Evolutionary conservation across 1,140 invertebrate species (phyloP), one percentile per base, ranked within the genome.

Genomic region (Radopholus similis): DNA sequence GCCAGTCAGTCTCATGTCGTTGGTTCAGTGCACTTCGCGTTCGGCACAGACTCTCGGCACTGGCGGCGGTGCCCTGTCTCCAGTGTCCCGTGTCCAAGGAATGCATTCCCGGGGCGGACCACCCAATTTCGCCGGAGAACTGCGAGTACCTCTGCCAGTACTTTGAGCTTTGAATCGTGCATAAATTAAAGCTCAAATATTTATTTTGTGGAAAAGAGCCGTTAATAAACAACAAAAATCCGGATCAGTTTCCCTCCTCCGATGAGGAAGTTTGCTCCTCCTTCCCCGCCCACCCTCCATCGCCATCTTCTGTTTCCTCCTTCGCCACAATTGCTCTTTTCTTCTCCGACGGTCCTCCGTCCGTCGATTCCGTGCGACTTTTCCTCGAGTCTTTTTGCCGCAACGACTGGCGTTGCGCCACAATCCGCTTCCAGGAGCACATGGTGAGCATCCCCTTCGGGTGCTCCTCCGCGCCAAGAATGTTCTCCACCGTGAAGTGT

Each of bases 81-180:
- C 65, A 71, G 21, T 75, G 73, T 40, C 75, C 73, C 18, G 51
- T 75, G 34, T 26, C 37, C 4, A 6, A 28, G 30, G 73, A 75
- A 37, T 75, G 73, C 44, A 38, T 40, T 32, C 40, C 59, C 23
- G 59, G 68, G 18, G 18, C 64, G 15, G 75, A 71, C 30, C 66
- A 75, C 28, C 38, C 60, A 13, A 75, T 75, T 35, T 75, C 75
- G 15, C 73, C 73, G 2, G 73, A 74, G 49, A 73, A 55, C 21
- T 75, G 73, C 51, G 72, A 74, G 53, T 74, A 74, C 32, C 40
- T 74, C 34, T n/a, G 56, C 15, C 21, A 21, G 5, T 37, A 54
- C 44, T 76, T 73, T 64, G 72, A 77, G 28, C 51, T 73, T 13
- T 73, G 49, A 77, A n/a, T n/a, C n/a, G n/a, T n/a, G n/a, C n/a